phyloP scores from a whole-genome alignment of 92 coral and sea anemone species.

The Parazoanthus atlanticus region DNA sequence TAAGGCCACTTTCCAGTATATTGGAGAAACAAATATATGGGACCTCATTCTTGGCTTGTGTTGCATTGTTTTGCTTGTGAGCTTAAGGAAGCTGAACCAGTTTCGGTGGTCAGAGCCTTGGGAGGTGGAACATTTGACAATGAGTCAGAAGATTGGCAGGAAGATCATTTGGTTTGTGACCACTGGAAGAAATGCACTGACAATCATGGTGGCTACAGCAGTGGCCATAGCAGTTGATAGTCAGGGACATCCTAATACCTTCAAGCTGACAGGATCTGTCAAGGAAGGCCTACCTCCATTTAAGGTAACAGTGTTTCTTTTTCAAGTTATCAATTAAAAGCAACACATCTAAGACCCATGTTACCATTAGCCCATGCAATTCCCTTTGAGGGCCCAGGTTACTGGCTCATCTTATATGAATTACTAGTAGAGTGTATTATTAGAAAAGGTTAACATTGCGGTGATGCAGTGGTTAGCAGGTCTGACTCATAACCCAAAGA shows the following conservation, averaged over 20 bases:
- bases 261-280: slow-evolving; percentile 72
- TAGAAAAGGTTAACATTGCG: too few relatives aligned
- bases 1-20: slow-evolving; percentile 64
- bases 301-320: slow-evolving; percentile 56
- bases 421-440: too few relatives aligned
- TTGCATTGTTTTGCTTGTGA: slow-evolving; percentile 69
- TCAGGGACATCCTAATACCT: slow-evolving; percentile 51
- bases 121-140: slow-evolving; percentile 55
- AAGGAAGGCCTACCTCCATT: slow-evolving; percentile 78
- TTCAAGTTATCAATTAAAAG: too few relatives aligned
- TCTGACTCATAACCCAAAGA: too few relatives aligned
- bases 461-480: too few relatives aligned
- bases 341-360: too few relatives aligned
- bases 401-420: too few relatives aligned
- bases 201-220: slow-evolving; percentile 72
- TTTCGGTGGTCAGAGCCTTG: slow-evolving; percentile 69
- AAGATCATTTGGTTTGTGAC: slow-evolving; percentile 85
- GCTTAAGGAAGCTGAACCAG: slow-evolving; percentile 62
- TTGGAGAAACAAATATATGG: slow-evolving; percentile 77
- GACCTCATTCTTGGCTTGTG: slow-evolving; percentile 73
- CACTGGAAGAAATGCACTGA: slow-evolving; percentile 88
- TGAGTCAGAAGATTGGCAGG: slow-evolving; percentile 69
- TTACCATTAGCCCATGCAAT: too few relatives aligned
- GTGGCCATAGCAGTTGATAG: slow-evolving; percentile 71
- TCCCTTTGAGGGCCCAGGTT: too few relatives aligned